Evolutionary conservation across 2,797 vertebrate genomes (phyloP).

Genomic region (Pangasius sanitwongsei): DNA sequence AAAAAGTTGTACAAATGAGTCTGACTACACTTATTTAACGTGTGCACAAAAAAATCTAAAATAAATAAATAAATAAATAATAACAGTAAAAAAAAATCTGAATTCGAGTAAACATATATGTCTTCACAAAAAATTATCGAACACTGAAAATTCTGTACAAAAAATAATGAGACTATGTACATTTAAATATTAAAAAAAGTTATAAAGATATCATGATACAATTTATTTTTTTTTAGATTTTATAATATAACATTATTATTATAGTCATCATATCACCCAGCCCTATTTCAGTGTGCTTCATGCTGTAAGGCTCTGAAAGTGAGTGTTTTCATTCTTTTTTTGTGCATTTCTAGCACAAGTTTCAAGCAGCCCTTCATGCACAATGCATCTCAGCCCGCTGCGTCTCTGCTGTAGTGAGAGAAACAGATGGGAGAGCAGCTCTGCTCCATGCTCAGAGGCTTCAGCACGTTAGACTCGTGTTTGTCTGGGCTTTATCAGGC

Average conservation of each 20-base stretch:
- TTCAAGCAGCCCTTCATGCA: neutral
- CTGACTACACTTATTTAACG: neutral
- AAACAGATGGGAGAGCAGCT: neutral
- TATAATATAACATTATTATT: neutral
- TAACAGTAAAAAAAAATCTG: no score
- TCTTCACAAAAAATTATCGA: neutral
- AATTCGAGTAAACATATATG: no score
- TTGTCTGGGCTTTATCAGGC: conserved; percentile 22
- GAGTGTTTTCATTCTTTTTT: neutral
- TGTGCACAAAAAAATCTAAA: neutral
- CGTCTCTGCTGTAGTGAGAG: neutral
- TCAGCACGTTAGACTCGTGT: neutral
- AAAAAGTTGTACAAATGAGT: neutral
- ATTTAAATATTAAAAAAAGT: neutral
- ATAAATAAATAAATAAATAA: no score
- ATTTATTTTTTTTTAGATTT: no score
- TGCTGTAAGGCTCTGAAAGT: neutral
- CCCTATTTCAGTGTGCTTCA: neutral
- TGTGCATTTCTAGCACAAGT: neutral
- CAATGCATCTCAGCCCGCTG: neutral
- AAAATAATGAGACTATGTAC: neutral
- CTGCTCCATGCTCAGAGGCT: neutral
- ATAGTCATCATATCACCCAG: neutral
- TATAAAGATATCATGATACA: neutral
- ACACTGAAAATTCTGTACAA: neutral